These are phyloP conservation scores for Lampris incognitus DNA, from an alignment of 2,113 vertebrate genomes.

Conservation along the genomic window DNA sequence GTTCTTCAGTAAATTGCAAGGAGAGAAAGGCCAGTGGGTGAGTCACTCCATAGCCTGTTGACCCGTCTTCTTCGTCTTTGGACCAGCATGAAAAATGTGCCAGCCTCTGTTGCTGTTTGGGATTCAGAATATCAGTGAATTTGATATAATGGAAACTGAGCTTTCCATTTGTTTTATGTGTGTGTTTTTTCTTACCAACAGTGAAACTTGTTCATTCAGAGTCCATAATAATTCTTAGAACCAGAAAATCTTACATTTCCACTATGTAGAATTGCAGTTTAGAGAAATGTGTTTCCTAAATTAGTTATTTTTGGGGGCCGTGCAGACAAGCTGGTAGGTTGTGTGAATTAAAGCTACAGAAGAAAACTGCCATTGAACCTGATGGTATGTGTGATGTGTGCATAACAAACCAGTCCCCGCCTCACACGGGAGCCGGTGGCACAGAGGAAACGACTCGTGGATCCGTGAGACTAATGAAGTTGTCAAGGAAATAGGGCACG, in stretches of 20 bases:
- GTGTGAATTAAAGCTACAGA: too few relatives aligned
- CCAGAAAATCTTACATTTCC: too few relatives aligned
- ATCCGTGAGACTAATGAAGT: slow-evolving; percentile 53
- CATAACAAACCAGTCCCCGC: slow-evolving; percentile 19
- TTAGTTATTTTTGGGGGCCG: neutral
- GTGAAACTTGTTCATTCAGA: too few relatives aligned
- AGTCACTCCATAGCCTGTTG: slow-evolving; percentile 54
- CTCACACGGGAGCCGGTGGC: slow-evolving; percentile 27
- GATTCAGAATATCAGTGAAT: slow-evolving; percentile 3
- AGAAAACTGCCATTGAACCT: neutral
- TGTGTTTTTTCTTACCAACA: neutral
- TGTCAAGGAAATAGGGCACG: slow-evolving; percentile 58
- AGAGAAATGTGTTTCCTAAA: slow-evolving; percentile 7
- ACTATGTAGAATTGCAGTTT: too few relatives aligned
- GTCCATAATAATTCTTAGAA: too few relatives aligned
- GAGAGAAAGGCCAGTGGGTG: slow-evolving; percentile 96
- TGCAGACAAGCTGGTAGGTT: neutral
- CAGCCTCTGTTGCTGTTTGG: slow-evolving; percentile 6
- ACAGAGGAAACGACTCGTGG: slow-evolving; percentile 72
- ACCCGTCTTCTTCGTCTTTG: slow-evolving; percentile 44
- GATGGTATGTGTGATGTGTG: slow-evolving; percentile 18
- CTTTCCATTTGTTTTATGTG: neutral
- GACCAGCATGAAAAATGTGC: slow-evolving; percentile 61
- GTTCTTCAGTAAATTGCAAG: slow-evolving; percentile 97
- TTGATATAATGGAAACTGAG: neutral